These are phyloP conservation scores for Whitmania pigra DNA, from an alignment of 1,140 invertebrate species.

Conservation along the genomic window DNA sequence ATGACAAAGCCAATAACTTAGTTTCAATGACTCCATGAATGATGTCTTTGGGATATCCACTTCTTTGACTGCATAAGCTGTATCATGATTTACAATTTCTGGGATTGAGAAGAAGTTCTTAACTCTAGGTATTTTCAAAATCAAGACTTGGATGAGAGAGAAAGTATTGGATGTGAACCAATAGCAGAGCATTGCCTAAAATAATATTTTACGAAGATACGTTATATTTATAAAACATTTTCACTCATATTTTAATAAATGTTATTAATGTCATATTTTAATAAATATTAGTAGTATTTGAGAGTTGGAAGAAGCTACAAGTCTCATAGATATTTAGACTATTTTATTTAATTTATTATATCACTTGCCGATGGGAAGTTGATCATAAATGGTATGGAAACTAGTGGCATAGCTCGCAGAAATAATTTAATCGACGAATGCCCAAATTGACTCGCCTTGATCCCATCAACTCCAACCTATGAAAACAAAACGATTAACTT, in stretches of 20 bases:
- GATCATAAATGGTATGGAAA: slow-evolving; percentile 71
- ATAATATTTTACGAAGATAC: too few species aligned
- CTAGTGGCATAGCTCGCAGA: slow-evolving; percentile 59
- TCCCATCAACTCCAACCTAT: slow-evolving; percentile 63
- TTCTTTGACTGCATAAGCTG: slow-evolving; percentile 41
- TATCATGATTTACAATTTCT: slow-evolving; percentile 47
- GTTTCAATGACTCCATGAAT: slow-evolving; percentile 64
- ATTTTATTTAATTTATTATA: neutral
- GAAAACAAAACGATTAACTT: neutral
- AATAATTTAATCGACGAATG: slow-evolving; percentile 53
- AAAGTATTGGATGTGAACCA: slow-evolving; percentile 81
- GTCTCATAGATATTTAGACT: too few species aligned
- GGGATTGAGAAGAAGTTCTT: slow-evolving; percentile 68
- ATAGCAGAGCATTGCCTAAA: slow-evolving; percentile 59
- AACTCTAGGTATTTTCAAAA: slow-evolving; percentile 63
- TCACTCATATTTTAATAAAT: too few species aligned
- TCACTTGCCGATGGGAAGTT: slow-evolving; percentile 67
- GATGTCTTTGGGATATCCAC: slow-evolving; percentile 53
- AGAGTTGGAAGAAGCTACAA: neutral
- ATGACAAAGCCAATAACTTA: slow-evolving; percentile 57
- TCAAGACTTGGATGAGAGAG: slow-evolving; percentile 64
- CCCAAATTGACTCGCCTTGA: slow-evolving; percentile 50
- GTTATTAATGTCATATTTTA: neutral
- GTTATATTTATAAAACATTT: too few species aligned
- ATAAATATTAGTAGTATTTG: neutral